Base-by-base conservation (phyloP, 2,113 vertebrate genomes). In the Sander vitreus region DNA sequence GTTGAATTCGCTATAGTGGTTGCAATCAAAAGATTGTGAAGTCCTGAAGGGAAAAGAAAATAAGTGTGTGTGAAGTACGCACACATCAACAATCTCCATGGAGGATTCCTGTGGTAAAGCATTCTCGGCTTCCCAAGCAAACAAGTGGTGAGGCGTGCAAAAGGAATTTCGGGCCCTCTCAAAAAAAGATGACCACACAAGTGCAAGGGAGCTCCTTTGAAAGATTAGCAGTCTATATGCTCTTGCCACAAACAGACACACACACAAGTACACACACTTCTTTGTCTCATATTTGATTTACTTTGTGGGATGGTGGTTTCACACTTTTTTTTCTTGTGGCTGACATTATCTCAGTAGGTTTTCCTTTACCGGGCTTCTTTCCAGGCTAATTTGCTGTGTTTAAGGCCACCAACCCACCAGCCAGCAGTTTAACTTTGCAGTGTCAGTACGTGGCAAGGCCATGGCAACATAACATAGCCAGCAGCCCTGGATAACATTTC, bases 111-210 rank as follows among this genome's bases (percentile, higher is more conserved):
- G 90, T 76, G 89, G 90, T 81, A 76, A 79, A 78, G 27, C 71
- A 25, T 81, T 75, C 64, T 73, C 33, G n/a, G 78, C 77, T 71
- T 90, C 79, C 76, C 68, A 45, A 93, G 84, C 90, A 93, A 93
- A 91, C 89, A 89, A 93, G 88, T 92, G 86, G 81, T 66, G 73
- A 85, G 76, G 81, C 88, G 78, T 93, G 90, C 66, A 90, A 93
- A 92, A 92, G 72, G 76, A 93, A 92, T 93, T 93, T 91, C 81
- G 92, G 85, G 88, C 89, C 74, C 73, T 72, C 66, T 86, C 58
- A 81, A 53, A 90, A 53, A 90, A 76, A 77, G 76, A 89, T 86
- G 85, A 86, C 91, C 91, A 45, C 80, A 84, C 80, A 80, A 85
- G 69, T 83, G 60, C 25, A 76, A 78, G 25, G 54, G 63, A 62